Evolutionary conservation across 2,888 invertebrate genomes (phyloP), one percentile per base, ranked within the genome.

Genomic region (Nowickia ferox): DNA sequence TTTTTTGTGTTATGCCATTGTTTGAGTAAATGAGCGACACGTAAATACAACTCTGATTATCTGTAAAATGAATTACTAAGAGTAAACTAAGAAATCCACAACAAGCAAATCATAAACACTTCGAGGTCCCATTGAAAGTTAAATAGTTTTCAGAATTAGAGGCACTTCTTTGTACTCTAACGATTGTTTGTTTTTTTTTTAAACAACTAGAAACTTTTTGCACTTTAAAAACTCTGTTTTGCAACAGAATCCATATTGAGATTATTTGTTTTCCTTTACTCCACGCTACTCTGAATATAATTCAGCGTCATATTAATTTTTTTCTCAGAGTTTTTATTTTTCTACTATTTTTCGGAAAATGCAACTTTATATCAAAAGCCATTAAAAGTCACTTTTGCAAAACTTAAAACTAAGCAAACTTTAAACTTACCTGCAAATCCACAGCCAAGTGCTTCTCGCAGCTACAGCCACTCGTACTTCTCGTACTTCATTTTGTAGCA

Each of bases 381-480:
- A 91, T 91, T 91, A 91, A 91, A 91, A 91, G 91, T 91, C 91
- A 90, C 90, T 91, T 91, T 90, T 90, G 89, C 88, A 88, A 89
- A n/a, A 87, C 83, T 83, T 57, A 75, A 80, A 80, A 78, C 80
- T 71, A 84, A 40, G 68, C 61, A 87, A 85, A 87, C 81, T 76
- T 78, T 59, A 81, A 85, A 87, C 87, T 87, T 53, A 87, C 85
- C 85, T 87, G 82, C 42, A 61, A 65, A 61, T 30, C 61, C 61
- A 17, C 9, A 61, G 57, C 38, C 65, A 42, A 40, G 44, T 65
- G 53, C 22, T 30, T 42, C n/a, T 63, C 38, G 30, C 46, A 55
- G n/a, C 68, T n/a, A 3, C 63, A 57, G 46, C 22, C 15, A 40
- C 22, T 22, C 30, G 30, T n/a, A n/a, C n/a, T n/a, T n/a, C 30